Conservation (phyloP, 2,113 vertebrate species). For the Phoxinus phoxinus region DNA sequence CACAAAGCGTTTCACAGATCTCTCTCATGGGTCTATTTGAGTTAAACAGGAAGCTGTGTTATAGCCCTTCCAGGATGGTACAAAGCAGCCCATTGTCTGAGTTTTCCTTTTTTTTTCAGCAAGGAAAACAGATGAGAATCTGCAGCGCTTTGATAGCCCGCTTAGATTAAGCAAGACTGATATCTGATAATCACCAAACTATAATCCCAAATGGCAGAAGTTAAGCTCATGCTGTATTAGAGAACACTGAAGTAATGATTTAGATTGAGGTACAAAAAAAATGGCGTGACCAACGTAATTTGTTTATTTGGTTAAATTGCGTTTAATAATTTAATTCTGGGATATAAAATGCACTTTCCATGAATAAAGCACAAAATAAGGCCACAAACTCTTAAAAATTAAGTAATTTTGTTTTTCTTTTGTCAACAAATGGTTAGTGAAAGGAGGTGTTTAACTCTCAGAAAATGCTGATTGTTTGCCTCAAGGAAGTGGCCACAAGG, state of each 20-base stretch:
- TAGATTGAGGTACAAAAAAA: constrained; percentile 22
- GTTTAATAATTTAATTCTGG: background rate
- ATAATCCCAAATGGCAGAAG: constrained; percentile 10
- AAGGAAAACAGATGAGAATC: constrained; percentile 51
- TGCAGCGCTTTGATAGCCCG: constrained; percentile 43
- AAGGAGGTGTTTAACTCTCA: background rate
- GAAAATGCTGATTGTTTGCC: background rate
- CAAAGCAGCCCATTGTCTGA: constrained; percentile 59
- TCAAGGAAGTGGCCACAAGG: too few relatives aligned
- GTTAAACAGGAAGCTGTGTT: constrained; percentile 58
- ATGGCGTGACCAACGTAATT: background rate
- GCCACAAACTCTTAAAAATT: background rate
- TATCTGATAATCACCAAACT: constrained; percentile 40
- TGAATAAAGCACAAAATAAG: background rate
- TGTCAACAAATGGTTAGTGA: background rate
- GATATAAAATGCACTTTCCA: constrained; percentile 9
- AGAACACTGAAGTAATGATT: constrained; percentile 28
- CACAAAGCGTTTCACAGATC: constrained; percentile 32
- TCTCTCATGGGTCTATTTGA: constrained; percentile 46
- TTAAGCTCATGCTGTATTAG: background rate
- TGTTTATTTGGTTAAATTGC: constrained; percentile 10
- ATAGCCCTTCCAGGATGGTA: constrained; percentile 50
- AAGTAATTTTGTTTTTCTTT: background rate
- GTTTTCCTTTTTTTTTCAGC: constrained; percentile 18
- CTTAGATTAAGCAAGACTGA: constrained; percentile 40